These are phyloP conservation scores for Rhyacichthys aspro DNA, from an alignment of 2,797 vertebrate species.

Conservation along the genomic window DNA sequence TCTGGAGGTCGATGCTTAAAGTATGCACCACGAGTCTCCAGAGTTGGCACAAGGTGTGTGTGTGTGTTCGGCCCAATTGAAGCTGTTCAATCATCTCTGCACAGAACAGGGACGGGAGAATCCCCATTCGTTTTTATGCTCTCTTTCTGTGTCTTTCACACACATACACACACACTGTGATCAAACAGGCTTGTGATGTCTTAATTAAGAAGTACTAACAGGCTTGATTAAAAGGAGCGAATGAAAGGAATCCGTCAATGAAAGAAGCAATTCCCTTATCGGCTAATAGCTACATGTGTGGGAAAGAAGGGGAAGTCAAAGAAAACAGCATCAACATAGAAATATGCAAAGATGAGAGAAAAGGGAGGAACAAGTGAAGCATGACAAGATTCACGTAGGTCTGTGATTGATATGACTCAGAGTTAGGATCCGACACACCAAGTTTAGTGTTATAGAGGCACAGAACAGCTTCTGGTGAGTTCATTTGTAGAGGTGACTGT, in stretches of 20 bases:
- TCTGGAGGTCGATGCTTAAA: conserved; percentile 72
- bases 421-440: conserved; percentile 25
- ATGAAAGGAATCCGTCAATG: conserved; percentile 75
- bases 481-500: conserved; percentile 20
- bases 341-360: conserved; percentile 41
- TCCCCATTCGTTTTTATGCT: conserved; percentile 54
- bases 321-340: conserved; percentile 51
- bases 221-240: conserved; percentile 81
- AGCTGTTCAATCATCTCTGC: conserved; percentile 78
- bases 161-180: conserved; percentile 53
- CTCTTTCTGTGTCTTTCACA: conserved; percentile 28
- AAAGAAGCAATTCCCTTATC: conserved; percentile 77
- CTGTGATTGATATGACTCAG: conserved; percentile 37
- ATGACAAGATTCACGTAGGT: conserved; percentile 32
- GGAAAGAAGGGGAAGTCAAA: conserved; percentile 32
- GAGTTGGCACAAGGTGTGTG: conserved; percentile 65
- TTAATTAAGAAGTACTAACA: conserved; percentile 83
- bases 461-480: conserved; percentile 20
- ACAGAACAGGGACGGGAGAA: conserved; percentile 50
- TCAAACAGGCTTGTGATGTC: conserved; percentile 82
- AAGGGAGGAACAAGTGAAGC: conserved; percentile 34
- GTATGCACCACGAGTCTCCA: conserved; percentile 63
- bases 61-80: conserved; percentile 67
- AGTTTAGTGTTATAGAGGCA: conserved; percentile 39
- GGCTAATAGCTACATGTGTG: conserved; percentile 62